Evolutionary conservation across 2,888 invertebrate genomes (phyloP).

Genomic region (Drosophila rellima): DNA sequence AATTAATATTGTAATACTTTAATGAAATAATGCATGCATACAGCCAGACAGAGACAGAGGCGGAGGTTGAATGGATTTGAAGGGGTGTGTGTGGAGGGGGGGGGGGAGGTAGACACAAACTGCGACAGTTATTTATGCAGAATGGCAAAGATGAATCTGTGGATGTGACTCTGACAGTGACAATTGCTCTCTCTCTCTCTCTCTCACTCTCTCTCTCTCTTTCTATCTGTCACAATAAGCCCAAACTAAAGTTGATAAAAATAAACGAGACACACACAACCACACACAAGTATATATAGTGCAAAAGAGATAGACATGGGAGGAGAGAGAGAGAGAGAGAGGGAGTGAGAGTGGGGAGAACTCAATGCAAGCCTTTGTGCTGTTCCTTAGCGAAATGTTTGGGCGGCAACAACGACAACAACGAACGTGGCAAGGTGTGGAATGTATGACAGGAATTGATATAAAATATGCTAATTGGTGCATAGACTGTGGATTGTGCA

Average conservation of each 20-base stretch:
- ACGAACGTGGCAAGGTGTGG: constrained; percentile 64
- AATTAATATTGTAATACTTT: constrained; percentile 81
- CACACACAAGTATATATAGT: constrained; percentile 7
- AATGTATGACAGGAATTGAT: constrained; percentile 80
- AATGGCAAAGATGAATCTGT: constrained; percentile 77
- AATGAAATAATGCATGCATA: constrained; percentile 80
- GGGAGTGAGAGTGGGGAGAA: neutral
- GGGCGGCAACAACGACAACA: constrained; percentile 64
- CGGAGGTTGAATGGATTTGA: neutral
- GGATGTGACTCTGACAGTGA: constrained; percentile 30
- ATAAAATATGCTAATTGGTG: constrained; percentile 79
- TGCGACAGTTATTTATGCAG: constrained; percentile 80
- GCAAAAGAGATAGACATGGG: neutral
- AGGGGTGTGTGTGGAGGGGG: neutral
- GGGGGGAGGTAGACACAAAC: constrained; percentile 16
- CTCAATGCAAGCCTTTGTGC: constrained; percentile 61
- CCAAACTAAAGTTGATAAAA: constrained; percentile 77
- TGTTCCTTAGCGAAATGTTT: constrained; percentile 70
- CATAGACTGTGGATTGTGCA: constrained; percentile 44
- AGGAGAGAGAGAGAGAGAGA: neutral
- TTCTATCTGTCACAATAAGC: constrained; percentile 40
- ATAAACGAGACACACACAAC: constrained; percentile 60
- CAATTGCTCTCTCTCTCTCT: constrained; percentile 10
- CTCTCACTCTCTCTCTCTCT: neutral
- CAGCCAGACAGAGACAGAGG: constrained; percentile 7